Percentiles rank a stretch among this genome's conserved stretches.
These are phyloP conservation scores for Apodemus speciosus DNA, from an alignment of 2,113 vertebrate species.

Conservation along the genomic window DNA sequence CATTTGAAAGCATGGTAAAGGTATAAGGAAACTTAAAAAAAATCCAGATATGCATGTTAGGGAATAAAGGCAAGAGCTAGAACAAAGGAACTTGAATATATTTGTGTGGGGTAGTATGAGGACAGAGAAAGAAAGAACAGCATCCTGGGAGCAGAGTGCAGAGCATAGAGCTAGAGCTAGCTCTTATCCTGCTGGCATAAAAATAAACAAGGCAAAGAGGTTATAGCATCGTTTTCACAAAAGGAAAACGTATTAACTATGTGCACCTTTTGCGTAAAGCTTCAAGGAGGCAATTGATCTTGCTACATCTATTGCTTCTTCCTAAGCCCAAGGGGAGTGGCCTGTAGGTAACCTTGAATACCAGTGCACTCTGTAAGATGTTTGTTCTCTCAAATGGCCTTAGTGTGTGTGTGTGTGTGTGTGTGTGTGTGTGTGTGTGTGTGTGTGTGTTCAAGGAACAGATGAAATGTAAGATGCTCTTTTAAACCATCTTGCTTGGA, in stretches of 20 bases:
- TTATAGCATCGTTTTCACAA: not conserved
- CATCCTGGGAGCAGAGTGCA: not conserved
- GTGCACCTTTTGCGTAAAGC: not conserved
- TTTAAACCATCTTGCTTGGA: constrained; percentile 9
- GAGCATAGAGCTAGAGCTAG: not conserved
- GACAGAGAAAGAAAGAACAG: not conserved
- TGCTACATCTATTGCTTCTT: not conserved
- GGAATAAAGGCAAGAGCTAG: not conserved
- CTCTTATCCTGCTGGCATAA: not conserved
- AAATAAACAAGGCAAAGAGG: constrained; percentile 28
- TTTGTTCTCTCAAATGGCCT: constrained; percentile 23
- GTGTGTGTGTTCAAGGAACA: constrained; percentile 15
- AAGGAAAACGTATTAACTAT: not conserved
- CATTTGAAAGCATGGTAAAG: constrained; percentile 46
- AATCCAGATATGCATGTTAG: not conserved
- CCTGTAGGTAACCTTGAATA: not conserved
- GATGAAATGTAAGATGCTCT: constrained; percentile 31
- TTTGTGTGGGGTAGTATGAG: constrained; percentile 13
- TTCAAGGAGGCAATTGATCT: not conserved
- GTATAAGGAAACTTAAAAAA: constrained; percentile 29
- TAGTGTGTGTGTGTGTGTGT: not conserved
- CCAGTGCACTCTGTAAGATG: constrained; percentile 8
- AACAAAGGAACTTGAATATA: constrained; percentile 23
- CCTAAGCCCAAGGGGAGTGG: not conserved
- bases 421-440: not conserved